Percentiles rank a stretch among this genome's conserved stretches.
These are phyloP conservation scores for Takifugu rubripes DNA, from an alignment of 2,797 vertebrate species.

Conservation along the genomic window DNA sequence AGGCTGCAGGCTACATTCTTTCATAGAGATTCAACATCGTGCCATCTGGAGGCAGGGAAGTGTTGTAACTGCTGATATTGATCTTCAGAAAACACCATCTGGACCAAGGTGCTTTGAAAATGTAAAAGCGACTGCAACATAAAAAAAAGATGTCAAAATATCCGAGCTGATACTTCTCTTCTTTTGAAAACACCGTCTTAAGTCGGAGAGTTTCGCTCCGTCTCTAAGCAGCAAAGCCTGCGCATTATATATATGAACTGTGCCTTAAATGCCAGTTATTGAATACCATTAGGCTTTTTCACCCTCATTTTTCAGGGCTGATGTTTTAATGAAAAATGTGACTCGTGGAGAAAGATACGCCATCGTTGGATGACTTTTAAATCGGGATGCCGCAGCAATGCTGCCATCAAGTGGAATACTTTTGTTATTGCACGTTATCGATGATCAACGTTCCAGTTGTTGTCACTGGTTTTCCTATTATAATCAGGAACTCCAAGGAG, in stretches of 20 bases:
- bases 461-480: background rate
- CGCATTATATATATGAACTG: no score
- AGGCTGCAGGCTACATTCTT: slow-evolving; percentile 60
- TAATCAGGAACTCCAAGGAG: slow-evolving; percentile 3
- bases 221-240: background rate
- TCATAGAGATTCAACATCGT: slow-evolving; percentile 65
- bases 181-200: slow-evolving; percentile 25
- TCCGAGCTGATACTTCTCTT: slow-evolving; percentile 28
- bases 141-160: slow-evolving; percentile 24
- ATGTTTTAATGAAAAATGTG: no score
- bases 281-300: no score
- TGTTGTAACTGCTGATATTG: slow-evolving; percentile 64
- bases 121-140: slow-evolving; percentile 32
- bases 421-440: slow-evolving; percentile 17
- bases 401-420: slow-evolving; percentile 57
- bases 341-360: no score
- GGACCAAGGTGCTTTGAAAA: slow-evolving; percentile 65
- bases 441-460: background rate
- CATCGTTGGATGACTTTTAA: background rate
- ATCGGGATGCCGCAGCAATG: slow-evolving; percentile 29
- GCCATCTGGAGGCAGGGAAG: slow-evolving; percentile 72
- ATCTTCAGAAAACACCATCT: slow-evolving; percentile 70
- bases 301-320: no score
- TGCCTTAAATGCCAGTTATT: background rate
- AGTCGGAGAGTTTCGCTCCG: slow-evolving; percentile 25